A percentile compares a stretch with the other conserved stretches of the same genome.
These are phyloP conservation scores for Gobius niger DNA, from an alignment of 2,113 vertebrate genomes.

Conservation along the genomic window DNA sequence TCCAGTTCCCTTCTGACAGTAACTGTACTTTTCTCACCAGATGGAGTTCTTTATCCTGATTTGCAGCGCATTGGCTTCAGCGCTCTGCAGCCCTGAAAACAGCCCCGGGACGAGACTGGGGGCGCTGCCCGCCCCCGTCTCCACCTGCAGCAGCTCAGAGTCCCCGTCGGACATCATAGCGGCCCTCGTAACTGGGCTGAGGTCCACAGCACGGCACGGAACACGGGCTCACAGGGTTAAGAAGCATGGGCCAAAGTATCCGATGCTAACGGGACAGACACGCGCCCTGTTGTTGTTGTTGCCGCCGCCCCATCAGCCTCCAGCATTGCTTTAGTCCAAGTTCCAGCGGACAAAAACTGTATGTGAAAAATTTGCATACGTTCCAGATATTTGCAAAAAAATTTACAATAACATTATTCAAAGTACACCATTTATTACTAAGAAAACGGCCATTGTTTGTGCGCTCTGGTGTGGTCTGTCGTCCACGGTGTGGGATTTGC, in stretches of 20 bases:
- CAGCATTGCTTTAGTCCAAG: conserved; percentile 50
- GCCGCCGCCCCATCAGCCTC: conserved; percentile 50
- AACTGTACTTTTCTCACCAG: conserved; percentile 78
- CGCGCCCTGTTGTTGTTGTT: conserved; percentile 56
- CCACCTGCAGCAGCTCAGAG: conserved; percentile 73
- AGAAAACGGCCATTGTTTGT: conserved; percentile 36
- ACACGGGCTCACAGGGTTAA: conserved; percentile 66
- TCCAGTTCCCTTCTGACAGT: too few relatives aligned
- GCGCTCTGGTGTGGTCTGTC: conserved; percentile 53
- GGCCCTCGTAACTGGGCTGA: conserved; percentile 60
- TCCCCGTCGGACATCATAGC: conserved; percentile 85
- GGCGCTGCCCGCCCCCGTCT: conserved; percentile 71
- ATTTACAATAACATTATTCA: conserved; percentile 8
- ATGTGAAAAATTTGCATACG: conserved; percentile 8
- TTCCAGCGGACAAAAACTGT: conserved; percentile 15
- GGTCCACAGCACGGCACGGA: conserved; percentile 40
- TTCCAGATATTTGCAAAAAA: conserved; percentile 5
- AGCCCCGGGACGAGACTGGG: conserved; percentile 85
- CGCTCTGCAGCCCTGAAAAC: conserved; percentile 86
- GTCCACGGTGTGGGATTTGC: conserved; percentile 55
- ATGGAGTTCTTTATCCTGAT: conserved; percentile 94
- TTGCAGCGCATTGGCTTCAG: conserved; percentile 88
- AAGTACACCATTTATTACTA: conserved; percentile 19
- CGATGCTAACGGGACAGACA: conserved; percentile 68
- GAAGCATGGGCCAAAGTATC: conserved; percentile 79